Evolutionary conservation across 2,113 vertebrate genomes (phyloP).

Genomic region (Nyctibius bracteatus): DNA sequence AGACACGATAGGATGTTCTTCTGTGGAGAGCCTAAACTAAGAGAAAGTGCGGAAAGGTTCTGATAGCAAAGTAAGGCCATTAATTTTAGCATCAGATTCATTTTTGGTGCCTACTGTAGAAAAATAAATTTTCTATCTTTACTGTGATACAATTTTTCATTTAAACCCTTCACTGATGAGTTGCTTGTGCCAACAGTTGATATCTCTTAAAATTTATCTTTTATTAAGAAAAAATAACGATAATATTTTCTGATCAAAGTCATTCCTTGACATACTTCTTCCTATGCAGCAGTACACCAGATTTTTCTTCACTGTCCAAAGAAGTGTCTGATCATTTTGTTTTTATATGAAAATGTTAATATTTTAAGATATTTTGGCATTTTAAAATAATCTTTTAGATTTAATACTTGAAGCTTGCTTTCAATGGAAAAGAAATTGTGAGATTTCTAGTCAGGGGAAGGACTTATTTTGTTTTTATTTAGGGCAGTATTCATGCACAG

Average conservation of each 20-base stretch:
- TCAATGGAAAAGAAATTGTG: neutral
- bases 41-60: neutral
- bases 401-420: neutral
- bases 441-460: neutral
- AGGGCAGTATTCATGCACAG: neutral
- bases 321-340: neutral
- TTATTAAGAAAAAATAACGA: neutral
- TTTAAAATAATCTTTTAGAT: neutral
- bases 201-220: neutral
- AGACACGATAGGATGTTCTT: neutral
- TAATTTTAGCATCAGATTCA: neutral
- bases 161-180: neutral
- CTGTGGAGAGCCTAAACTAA: neutral
- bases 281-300: neutral
- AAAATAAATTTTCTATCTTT: neutral
- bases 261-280: neutral
- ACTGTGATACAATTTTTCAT: neutral
- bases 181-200: neutral
- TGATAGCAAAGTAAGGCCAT: neutral
- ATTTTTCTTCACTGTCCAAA: neutral
- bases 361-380: neutral
- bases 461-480: neutral
- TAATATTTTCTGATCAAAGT: neutral
- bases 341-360: neutral
- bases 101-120: neutral